A percentile compares a stretch with the other conserved stretches of the same genome.
phyloP scores from a whole-genome alignment of 2,113 vertebrate genomes.

The Sylvilagus bachmani region DNA sequence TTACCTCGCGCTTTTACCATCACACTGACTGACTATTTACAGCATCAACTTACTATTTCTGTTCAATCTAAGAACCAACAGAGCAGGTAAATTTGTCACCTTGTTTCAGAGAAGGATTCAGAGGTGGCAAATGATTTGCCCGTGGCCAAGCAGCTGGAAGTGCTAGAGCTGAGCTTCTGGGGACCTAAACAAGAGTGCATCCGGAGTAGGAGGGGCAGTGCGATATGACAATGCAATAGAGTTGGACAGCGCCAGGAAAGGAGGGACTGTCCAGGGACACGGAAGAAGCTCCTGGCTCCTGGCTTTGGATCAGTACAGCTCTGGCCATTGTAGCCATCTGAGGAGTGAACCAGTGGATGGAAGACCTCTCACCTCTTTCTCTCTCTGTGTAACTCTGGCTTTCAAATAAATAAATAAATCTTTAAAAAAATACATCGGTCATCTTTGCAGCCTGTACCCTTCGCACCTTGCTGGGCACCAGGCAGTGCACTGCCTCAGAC shows the following conservation, averaged over 20 bases:
- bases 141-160: background rate
- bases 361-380: no score
- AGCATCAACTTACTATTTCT: slow-evolving; percentile 4
- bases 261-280: background rate
- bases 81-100: background rate
- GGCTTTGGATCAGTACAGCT: no score
- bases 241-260: background rate
- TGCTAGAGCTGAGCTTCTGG: background rate
- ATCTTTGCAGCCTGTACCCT: background rate
- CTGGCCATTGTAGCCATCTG: no score
- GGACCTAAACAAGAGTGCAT: background rate
- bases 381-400: no score
- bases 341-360: no score
- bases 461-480: background rate
- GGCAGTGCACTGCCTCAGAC: no score
- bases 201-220: no score
- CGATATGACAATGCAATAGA: no score
- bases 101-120: background rate
- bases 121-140: background rate
- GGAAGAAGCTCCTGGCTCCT: no score
- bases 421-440: no score
- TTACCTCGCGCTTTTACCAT: background rate
- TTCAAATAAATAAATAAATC: no score
- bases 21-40: background rate
- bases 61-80: background rate